Base-by-base conservation (phyloP, 2,113 vertebrate genomes). In the Lophochroa leadbeateri region DNA sequence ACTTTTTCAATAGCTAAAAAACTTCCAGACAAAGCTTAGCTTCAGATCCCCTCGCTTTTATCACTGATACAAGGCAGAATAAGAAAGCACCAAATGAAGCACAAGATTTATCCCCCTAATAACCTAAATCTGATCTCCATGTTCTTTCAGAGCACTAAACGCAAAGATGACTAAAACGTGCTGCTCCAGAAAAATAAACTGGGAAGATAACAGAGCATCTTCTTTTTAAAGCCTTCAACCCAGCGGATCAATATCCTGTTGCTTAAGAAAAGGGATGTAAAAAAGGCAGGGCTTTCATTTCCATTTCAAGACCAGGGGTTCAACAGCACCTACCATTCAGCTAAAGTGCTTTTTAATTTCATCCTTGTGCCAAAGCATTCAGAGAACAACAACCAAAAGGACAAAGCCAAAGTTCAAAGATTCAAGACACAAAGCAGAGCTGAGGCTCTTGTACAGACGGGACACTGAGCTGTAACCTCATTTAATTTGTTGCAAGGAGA, bases 401-500 rank as follows among this genome's bases (percentile, higher is more conserved):
- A 90, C 70, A 91, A 82, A 88, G 92, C 57, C 90, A 87, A 85
- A 86, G 78, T 94, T 97, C 82, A 94, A 91, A 96, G 92, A 96
- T 84, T 68, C 72, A 63, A 86, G 82, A 23, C 94, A 97, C 95
- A 97, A 97, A 92, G 76, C 60, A 10, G 90, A 96, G 69, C 80
- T 17, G 69, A 53, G 85, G 87, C 80, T 97, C 67, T 90, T 23
- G 87, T 85, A 77, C 16, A 14, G 68, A 83, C 11, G 65, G 96
- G 86, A 93, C 43, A 61, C 84, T 11, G 43, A 86, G 92, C 88
- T 43, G 82, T 92, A 84, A 97, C 95, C 96, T 94, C 96, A 67
- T 97, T 97, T 97, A 94, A 96, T 97, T 97, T 97, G 88, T 83
- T 86, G 46, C 47, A 90, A 88, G 87, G 81, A 90, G 82, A 88